Evolutionary conservation across 2,888 invertebrate genomes (phyloP), one percentile per base, ranked within the genome.

Genomic region (Sinodicranocentrus sp.): DNA sequence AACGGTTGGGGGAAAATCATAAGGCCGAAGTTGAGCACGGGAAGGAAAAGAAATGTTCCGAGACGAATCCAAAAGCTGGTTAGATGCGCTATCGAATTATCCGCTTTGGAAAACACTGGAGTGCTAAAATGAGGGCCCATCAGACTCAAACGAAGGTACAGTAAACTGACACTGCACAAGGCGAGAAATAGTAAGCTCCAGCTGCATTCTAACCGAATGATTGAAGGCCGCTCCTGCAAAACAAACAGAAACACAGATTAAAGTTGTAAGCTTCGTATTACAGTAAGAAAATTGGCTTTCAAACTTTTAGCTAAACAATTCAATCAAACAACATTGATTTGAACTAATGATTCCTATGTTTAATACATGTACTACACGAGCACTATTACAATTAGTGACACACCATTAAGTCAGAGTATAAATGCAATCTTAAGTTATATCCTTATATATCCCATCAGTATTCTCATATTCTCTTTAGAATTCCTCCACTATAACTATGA

Each of bases 71-170:
- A 91, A 65, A 95, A 90, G 73, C 94, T 95, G 63, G 95, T 94
- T 88, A 95, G 95, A 90, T 96, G 94, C n/a, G 98, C 95, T 33
- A 98, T 95, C 0, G 98, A 98, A 92, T 98, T 99, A 92, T 98
- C 98, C 3, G 98, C 97, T 48, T 95, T 94, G 65, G 98, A 96
- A 91, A 98, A 98, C 87, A 95, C 94, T 2, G 95, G 95, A 0
- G 93, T 92, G n/a, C 83, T 84, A 68, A 59, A 80, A 8, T 92
- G 93, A 72, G 94, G 94, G 89, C 92, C 92, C 89, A 96, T 95
- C 85, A 96, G 92, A 89, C 95, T 94, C 84, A 98, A 91, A 59
- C 98, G 93, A 90, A 95, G 94, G 72, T 87, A 77, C 73, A 87
- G 85, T 25, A 88, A 75, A 25, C 82, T 82, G 33, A 88, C 28